These are phyloP conservation scores for Papilio polyxenes DNA, from an alignment of 1,140 invertebrate genomes.

Conservation along the genomic window DNA sequence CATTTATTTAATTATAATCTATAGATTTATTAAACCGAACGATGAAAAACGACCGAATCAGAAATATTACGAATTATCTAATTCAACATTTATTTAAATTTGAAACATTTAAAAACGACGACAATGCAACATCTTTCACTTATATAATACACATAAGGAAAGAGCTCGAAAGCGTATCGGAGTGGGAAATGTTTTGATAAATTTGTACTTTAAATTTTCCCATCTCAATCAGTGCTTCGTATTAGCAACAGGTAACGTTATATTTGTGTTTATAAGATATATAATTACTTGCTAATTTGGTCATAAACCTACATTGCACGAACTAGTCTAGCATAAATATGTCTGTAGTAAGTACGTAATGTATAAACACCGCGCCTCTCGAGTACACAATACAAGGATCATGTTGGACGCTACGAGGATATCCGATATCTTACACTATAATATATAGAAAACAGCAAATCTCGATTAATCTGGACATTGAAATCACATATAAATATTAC, in stretches of 20 bases:
- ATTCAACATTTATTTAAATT: conserved; percentile 70
- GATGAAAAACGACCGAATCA: conserved; percentile 54
- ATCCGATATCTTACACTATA: conserved; percentile 50
- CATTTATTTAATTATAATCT: conserved; percentile 33
- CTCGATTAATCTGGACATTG: conserved; percentile 72
- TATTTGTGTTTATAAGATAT: conserved; percentile 69
- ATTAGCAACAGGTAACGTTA: conserved; percentile 56
- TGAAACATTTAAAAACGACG: conserved; percentile 64
- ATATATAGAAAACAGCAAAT: conserved; percentile 70
- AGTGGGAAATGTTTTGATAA: conserved; percentile 65
- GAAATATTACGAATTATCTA: conserved; percentile 56
- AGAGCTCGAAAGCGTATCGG: conserved; percentile 66
- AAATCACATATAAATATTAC: conserved; percentile 60
- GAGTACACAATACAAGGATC: conserved; percentile 48
- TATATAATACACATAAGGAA: conserved; percentile 70
- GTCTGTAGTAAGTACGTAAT: conserved; percentile 48
- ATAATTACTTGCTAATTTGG: conserved; percentile 75
- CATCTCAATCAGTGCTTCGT: conserved; percentile 49
- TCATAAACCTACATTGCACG: conserved; percentile 73
- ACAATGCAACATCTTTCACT: conserved; percentile 66
- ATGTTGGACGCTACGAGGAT: conserved; percentile 67
- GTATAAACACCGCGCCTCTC: conserved; percentile 34
- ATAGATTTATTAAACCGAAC: conserved; percentile 51
- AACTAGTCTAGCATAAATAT: conserved; percentile 73
- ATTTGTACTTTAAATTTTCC: conserved; percentile 74